A percentile compares a stretch with the other conserved stretches of the same genome.
phyloP scores from a whole-genome alignment of 2,888 invertebrate species.

The Lasioglossum malachurum region DNA sequence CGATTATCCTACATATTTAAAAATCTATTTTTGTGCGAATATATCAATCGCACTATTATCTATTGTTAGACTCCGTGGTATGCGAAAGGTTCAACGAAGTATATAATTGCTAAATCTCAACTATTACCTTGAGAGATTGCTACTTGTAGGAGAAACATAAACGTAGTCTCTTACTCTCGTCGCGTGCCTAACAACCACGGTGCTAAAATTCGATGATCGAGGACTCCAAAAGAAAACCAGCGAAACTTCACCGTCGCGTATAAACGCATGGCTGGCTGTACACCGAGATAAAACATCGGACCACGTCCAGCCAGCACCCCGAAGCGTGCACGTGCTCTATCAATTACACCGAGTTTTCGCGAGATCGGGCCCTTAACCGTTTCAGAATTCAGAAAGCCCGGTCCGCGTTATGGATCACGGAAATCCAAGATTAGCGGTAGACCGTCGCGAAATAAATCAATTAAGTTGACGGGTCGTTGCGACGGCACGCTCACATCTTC shows the following conservation, averaged over 20 bases:
- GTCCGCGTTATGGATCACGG: conserved; percentile 34
- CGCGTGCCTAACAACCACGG: background rate
- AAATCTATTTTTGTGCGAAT: background rate
- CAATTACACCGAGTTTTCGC: conserved; percentile 37
- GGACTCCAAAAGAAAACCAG: background rate
- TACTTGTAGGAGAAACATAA: background rate
- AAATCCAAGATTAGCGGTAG: conserved; percentile 50
- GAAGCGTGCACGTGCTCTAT: conserved; percentile 19
- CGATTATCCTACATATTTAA: background rate
- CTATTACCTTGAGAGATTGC: background rate
- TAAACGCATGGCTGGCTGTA: background rate
- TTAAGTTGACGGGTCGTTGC: conserved; percentile 55
- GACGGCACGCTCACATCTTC: conserved; percentile 34
- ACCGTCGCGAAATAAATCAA: conserved; percentile 67
- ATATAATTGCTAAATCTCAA: background rate
- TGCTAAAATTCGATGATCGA: background rate
- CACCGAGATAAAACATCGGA: background rate
- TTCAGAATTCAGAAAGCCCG: conserved; percentile 20
- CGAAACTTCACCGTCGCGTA: background rate
- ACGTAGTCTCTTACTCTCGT: background rate
- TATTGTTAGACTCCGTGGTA: background rate
- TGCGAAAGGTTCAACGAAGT: background rate
- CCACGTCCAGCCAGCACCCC: background rate
- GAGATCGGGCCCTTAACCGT: conserved; percentile 27
- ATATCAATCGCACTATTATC: background rate